Evolutionary conservation across 2,113 vertebrate genomes (phyloP).

Genomic region (Polyodon spathula): DNA sequence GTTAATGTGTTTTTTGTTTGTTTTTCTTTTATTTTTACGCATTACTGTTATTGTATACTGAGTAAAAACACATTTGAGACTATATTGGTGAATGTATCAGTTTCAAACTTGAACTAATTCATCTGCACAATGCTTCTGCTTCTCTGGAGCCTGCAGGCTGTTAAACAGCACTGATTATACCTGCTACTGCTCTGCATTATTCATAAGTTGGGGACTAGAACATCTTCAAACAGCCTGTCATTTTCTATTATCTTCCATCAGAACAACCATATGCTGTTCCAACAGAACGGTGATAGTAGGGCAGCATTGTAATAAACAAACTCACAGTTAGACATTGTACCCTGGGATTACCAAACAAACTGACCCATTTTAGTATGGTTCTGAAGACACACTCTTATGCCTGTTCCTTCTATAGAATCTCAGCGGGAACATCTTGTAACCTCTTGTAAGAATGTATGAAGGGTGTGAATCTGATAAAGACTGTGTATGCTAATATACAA

Average conservation of each 20-base stretch:
- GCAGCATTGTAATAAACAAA: conserved; percentile 24
- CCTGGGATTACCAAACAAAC: background rate
- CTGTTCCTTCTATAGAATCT: background rate
- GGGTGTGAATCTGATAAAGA: background rate
- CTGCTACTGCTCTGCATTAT: conserved; percentile 70
- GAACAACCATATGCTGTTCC: conserved; percentile 60
- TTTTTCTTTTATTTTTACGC: too few species aligned
- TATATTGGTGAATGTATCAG: too few species aligned
- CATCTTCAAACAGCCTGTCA: conserved; percentile 70
- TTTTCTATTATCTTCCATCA: conserved; percentile 72
- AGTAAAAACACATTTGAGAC: too few species aligned
- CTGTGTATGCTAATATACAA: background rate
- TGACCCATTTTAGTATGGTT: background rate
- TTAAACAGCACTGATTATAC: conserved; percentile 71
- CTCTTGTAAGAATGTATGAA: background rate
- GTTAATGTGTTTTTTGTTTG: too few species aligned
- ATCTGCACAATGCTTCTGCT: conserved; percentile 31
- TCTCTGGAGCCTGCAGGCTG: conserved; percentile 46
- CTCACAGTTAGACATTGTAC: conserved; percentile 27
- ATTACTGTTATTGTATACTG: too few species aligned
- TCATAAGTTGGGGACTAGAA: conserved; percentile 58
- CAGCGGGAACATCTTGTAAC: background rate
- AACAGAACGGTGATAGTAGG: conserved; percentile 25
- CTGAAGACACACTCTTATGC: background rate
- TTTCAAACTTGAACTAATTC: too few species aligned